These are phyloP conservation scores for Ptilodon capucinus DNA, from an alignment of 2,888 invertebrate genomes.

Conservation along the genomic window DNA sequence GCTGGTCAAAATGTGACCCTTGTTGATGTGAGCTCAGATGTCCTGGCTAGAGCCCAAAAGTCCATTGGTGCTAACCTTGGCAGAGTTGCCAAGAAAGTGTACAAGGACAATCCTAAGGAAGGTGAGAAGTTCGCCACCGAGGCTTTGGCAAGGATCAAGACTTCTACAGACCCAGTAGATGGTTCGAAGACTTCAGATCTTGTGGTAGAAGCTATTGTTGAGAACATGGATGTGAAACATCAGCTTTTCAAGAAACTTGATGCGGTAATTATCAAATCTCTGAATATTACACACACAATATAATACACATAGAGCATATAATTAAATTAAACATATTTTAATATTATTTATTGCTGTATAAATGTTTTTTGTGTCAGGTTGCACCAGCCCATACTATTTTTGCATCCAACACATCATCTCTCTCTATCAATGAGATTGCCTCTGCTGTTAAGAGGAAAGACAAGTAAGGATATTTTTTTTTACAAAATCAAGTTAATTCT, in stretches of 20 bases:
- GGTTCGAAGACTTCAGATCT: constrained; percentile 86
- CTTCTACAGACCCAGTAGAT: constrained; percentile 85
- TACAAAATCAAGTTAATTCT: neutral
- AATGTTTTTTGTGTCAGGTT: constrained; percentile 59
- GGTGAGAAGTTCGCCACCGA: constrained; percentile 86
- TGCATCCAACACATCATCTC: constrained; percentile 94
- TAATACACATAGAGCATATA: too few species aligned
- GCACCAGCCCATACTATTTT: constrained; percentile 89
- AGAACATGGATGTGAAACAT: constrained; percentile 90
- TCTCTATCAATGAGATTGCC: constrained; percentile 92
- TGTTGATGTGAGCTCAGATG: constrained; percentile 88
- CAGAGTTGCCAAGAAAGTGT: constrained; percentile 90
- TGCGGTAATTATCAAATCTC: constrained; percentile 74
- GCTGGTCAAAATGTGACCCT: constrained; percentile 91
- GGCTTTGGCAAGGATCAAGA: constrained; percentile 73
- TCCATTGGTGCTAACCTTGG: constrained; percentile 87
- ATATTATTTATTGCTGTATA: too few species aligned
- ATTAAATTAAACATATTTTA: too few species aligned
- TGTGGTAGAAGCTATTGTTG: constrained; percentile 94
- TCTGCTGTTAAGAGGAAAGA: constrained; percentile 87
- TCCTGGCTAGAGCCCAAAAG: constrained; percentile 87
- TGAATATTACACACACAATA: too few species aligned
- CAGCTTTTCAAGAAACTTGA: constrained; percentile 90
- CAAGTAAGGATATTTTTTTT: constrained; percentile 55
- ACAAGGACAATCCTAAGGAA: constrained; percentile 85